Evolutionary conservation across 1,140 invertebrate species (phyloP).

Genomic region (Amyelois transitella): DNA sequence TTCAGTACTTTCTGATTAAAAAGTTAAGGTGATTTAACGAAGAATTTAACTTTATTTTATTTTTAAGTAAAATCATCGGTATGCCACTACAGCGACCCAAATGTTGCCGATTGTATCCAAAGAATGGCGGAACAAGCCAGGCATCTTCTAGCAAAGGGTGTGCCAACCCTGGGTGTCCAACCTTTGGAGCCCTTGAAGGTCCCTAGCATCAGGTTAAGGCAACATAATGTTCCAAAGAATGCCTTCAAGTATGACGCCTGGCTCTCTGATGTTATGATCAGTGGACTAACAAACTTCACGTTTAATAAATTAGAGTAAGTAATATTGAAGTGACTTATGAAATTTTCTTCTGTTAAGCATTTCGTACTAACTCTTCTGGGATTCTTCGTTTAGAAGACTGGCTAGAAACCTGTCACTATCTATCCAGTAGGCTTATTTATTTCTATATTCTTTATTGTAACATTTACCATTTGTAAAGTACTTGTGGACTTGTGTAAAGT

Average conservation of each 20-base stretch:
- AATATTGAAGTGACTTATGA: not conserved
- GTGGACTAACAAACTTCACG: constrained; percentile 63
- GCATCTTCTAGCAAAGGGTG: constrained; percentile 46
- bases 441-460: too few species aligned
- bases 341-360: too few species aligned
- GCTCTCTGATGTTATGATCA: constrained; percentile 56
- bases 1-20: too few species aligned
- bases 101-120: constrained; percentile 75
- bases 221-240: constrained; percentile 54
- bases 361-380: too few species aligned
- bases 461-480: too few species aligned
- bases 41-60: not conserved
- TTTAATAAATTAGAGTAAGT: constrained; percentile 71
- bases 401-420: too few species aligned
- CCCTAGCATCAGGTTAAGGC: constrained; percentile 55
- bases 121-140: constrained; percentile 66
- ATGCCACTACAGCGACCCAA: constrained; percentile 76
- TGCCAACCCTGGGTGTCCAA: constrained; percentile 51
- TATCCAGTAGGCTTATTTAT: too few species aligned
- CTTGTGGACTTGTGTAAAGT: too few species aligned
- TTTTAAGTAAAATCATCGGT: constrained; percentile 38
- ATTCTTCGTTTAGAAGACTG: too few species aligned
- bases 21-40: not conserved
- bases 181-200: constrained; percentile 55
- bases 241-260: constrained; percentile 67